These are phyloP conservation scores for Drosophila kambysellisi DNA, from an alignment of 2,888 invertebrate genomes.

Conservation along the genomic window DNA sequence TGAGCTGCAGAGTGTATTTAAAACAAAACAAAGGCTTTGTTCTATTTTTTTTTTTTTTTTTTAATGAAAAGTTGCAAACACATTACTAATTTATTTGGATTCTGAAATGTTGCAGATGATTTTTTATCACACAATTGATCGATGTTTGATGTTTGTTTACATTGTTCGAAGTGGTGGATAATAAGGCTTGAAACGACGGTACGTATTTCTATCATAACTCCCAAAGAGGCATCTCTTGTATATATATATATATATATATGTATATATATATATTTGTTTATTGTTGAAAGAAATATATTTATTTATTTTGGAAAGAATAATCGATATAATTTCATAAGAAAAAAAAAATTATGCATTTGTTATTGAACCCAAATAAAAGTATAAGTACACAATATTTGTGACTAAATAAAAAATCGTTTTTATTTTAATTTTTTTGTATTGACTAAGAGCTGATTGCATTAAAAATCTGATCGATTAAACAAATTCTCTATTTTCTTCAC, in stretches of 20 bases:
- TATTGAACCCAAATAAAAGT: constrained; percentile 45
- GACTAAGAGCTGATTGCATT: neutral
- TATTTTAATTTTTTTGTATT: neutral
- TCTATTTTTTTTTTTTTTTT: constrained; percentile 20
- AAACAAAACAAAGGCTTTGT: constrained; percentile 26
- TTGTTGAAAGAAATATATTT: constrained; percentile 55
- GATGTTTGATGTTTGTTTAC: constrained; percentile 38
- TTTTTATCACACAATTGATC: constrained; percentile 38
- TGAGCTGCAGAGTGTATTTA: constrained; percentile 42
- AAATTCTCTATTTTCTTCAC: neutral
- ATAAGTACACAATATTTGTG: constrained; percentile 58
- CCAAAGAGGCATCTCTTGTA: constrained; percentile 31
- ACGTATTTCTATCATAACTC: constrained; percentile 70
- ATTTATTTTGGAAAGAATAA: constrained; percentile 61
- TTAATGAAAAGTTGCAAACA: constrained; percentile 27
- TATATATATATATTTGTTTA: constrained; percentile 4
- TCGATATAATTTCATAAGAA: constrained; percentile 49
- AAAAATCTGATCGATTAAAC: neutral
- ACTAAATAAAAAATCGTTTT: constrained; percentile 6
- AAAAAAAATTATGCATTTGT: constrained; percentile 44
- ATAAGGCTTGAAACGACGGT: constrained; percentile 50
- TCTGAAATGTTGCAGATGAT: constrained; percentile 59
- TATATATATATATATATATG: constrained; percentile 5
- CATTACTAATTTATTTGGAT: constrained; percentile 58
- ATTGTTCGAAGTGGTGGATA: constrained; percentile 57